These are phyloP conservation scores for Zaprionus kolodkinae DNA, from an alignment of 1,140 invertebrate species.

Conservation along the genomic window DNA sequence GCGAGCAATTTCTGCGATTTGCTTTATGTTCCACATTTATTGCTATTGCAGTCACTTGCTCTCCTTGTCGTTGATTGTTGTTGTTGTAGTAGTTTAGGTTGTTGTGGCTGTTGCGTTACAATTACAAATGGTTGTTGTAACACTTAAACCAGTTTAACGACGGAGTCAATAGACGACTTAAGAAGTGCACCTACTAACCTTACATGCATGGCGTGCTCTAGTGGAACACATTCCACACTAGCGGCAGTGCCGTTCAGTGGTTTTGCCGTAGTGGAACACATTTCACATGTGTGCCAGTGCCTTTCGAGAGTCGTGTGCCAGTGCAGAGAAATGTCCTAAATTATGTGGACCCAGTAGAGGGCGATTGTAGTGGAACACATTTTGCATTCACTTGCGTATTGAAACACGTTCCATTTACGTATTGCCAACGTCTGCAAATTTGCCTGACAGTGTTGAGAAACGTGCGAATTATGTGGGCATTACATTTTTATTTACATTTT, in stretches of 20 bases:
- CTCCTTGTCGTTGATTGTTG: slow-evolving; percentile 46
- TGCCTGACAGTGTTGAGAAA: slow-evolving; percentile 41
- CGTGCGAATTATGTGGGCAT: neutral
- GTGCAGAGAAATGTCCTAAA: too few relatives aligned
- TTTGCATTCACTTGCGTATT: neutral
- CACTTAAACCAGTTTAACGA: slow-evolving; percentile 70
- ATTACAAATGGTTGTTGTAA: slow-evolving; percentile 70
- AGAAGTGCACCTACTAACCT: slow-evolving; percentile 40
- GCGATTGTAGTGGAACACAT: neutral
- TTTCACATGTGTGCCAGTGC: neutral
- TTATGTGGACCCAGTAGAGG: too few relatives aligned
- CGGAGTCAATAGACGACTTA: slow-evolving; percentile 35
- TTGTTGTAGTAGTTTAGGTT: slow-evolving; percentile 28
- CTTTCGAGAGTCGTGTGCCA: too few relatives aligned
- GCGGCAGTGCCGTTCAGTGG: too few relatives aligned
- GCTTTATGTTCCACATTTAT: slow-evolving; percentile 80
- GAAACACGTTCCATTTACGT: neutral
- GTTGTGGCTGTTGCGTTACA: slow-evolving; percentile 58
- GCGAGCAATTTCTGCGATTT: slow-evolving; percentile 71
- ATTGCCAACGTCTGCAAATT: slow-evolving; percentile 21
- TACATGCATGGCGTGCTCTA: slow-evolving; percentile 24
- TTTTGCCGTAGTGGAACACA: neutral
- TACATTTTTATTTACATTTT: slow-evolving; percentile 27
- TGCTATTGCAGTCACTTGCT: slow-evolving; percentile 59
- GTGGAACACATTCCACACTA: slow-evolving; percentile 24